phyloP scores from a whole-genome alignment of 2,113 vertebrate genomes.

The Urocynchramus pylzowi region DNA sequence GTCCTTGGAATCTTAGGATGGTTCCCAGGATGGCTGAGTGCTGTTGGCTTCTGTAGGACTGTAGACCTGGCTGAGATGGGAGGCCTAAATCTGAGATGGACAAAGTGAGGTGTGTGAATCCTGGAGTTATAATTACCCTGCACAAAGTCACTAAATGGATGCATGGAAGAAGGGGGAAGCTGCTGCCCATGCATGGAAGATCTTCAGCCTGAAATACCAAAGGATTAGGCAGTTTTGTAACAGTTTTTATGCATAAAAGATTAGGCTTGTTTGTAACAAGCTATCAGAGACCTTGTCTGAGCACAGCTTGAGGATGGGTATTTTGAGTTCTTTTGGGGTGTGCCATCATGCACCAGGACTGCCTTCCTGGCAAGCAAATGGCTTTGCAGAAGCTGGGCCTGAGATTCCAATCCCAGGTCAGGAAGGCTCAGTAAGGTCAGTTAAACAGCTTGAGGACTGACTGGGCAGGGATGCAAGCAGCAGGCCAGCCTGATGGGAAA shows the following conservation, averaged over 20 bases:
- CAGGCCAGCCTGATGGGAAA: background rate
- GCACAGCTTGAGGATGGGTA: background rate
- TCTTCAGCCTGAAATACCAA: background rate
- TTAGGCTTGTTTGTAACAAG: background rate
- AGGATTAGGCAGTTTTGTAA: background rate
- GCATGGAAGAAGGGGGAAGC: background rate
- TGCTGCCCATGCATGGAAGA: background rate
- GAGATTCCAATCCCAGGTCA: background rate
- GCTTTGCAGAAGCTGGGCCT: background rate
- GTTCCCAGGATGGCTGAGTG: background rate
- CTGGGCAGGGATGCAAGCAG: background rate
- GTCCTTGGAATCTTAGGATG: background rate
- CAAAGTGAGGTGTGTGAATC: background rate
- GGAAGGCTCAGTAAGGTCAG: background rate
- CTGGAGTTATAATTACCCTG: background rate
- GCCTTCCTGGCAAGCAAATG: fast-evolving
- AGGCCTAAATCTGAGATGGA: background rate
- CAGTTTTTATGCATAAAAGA: background rate
- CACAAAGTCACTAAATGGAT: background rate
- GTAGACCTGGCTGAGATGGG: background rate
- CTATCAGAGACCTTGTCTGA: background rate
- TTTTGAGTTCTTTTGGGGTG: background rate
- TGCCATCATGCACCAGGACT: background rate
- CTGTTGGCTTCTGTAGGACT: background rate
- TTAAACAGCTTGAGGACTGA: background rate